These are phyloP conservation scores for Hypothenemus hampei DNA, from an alignment of 1,140 invertebrate genomes.

Conservation along the genomic window DNA sequence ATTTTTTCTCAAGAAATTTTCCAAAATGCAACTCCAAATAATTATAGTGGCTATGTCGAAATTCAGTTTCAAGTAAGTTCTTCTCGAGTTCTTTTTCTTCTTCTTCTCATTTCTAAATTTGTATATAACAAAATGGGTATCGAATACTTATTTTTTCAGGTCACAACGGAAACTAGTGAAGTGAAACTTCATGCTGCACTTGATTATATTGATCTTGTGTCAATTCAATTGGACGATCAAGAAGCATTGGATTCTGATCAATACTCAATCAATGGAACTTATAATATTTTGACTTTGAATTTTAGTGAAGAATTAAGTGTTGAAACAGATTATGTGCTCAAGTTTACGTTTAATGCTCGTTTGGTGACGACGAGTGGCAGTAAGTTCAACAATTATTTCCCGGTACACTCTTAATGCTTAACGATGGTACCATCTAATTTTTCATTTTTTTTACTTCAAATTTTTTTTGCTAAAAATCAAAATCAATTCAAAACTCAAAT, in stretches of 20 bases:
- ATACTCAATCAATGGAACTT: conserved; percentile 2
- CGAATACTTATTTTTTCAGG: conserved; percentile 1
- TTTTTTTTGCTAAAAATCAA: too few relatives aligned
- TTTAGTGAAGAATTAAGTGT: background rate
- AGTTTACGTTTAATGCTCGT: conserved; percentile 1
- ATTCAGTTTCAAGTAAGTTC: conserved; percentile 5
- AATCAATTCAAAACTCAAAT: too few relatives aligned
- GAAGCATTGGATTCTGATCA: background rate
- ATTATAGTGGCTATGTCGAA: background rate
- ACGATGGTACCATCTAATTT: too few relatives aligned
- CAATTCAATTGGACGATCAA: conserved; percentile 2
- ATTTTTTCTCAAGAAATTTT: background rate
- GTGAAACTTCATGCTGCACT: conserved; percentile 3
- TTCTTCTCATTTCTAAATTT: too few relatives aligned
- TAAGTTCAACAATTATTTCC: too few relatives aligned
- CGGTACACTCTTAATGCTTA: too few relatives aligned
- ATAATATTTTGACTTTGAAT: conserved; percentile 4
- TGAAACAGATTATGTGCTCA: background rate
- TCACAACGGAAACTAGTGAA: conserved; percentile 3
- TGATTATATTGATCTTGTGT: background rate
- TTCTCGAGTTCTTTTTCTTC: background rate
- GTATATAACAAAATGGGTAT: too few relatives aligned
- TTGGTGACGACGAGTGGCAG: background rate
- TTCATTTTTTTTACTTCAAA: too few relatives aligned
- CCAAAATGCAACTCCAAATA: background rate